Conservation (phyloP, 2,888 invertebrate genomes). For the Tipula confusa region DNA sequence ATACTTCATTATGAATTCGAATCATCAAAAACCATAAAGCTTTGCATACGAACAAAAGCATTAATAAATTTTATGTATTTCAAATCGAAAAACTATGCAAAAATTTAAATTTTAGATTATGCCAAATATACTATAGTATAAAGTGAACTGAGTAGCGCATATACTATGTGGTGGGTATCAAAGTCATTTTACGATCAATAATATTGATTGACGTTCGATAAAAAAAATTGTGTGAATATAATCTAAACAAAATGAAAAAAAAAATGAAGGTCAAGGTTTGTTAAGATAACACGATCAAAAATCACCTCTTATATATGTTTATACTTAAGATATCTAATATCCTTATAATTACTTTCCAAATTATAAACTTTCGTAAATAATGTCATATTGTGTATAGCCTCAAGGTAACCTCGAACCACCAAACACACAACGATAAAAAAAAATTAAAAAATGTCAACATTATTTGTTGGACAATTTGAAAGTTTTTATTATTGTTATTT, state of each 20-base stretch:
- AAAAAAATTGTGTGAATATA: too few relatives aligned
- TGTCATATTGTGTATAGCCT: background rate
- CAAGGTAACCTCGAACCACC: background rate
- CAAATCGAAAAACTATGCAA: background rate
- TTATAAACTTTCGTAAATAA: conserved; percentile 12
- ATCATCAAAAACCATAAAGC: background rate
- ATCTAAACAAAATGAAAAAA: background rate
- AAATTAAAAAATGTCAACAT: conserved; percentile 3
- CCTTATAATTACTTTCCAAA: conserved; percentile 12
- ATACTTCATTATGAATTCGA: background rate
- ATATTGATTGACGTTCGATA: background rate
- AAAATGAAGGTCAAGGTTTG: background rate
- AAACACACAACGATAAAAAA: background rate
- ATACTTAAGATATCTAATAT: background rate
- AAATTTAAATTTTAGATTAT: background rate
- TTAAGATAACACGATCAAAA: background rate
- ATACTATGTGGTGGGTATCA: background rate
- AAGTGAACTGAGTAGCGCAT: background rate
- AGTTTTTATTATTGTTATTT: conserved; percentile 20
- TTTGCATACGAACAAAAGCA: background rate
- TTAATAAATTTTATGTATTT: background rate
- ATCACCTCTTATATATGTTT: background rate
- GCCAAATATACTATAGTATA: background rate
- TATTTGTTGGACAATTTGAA: conserved; percentile 21
- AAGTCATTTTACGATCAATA: background rate